phyloP scores from a whole-genome alignment of 1,140 invertebrate species.

The Agrypnia vestita region DNA sequence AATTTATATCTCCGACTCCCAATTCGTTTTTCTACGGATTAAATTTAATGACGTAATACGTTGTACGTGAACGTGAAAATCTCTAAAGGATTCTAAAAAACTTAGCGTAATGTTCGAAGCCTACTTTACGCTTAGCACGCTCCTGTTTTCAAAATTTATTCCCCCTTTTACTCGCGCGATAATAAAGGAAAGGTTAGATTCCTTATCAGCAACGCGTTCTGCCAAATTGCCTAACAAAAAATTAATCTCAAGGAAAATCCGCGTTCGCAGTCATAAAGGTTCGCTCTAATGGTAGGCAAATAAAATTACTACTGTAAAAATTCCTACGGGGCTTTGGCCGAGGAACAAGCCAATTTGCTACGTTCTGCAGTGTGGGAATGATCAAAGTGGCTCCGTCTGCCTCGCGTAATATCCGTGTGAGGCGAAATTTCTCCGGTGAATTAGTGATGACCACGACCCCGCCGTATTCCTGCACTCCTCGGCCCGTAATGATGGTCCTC shows the following conservation, averaged over 20 bases:
- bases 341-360: constrained; percentile 25
- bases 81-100: constrained; percentile 22
- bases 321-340: not conserved
- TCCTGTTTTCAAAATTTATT: constrained; percentile 49
- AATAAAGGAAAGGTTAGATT: constrained; percentile 52
- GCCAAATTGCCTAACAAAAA: constrained; percentile 47
- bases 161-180: constrained; percentile 28
- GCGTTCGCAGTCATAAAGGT: constrained; percentile 47
- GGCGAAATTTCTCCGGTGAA: not conserved
- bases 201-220: constrained; percentile 49
- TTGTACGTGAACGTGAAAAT: constrained; percentile 28
- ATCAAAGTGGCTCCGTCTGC: constrained; percentile 6
- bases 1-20: constrained; percentile 1
- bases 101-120: constrained; percentile 28
- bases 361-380: not conserved
- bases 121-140: constrained; percentile 34
- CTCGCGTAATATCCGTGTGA: not conserved
- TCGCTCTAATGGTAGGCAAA: constrained; percentile 52
- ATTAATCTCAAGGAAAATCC: constrained; percentile 30
- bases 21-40: not conserved
- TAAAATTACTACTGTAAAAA: constrained; percentile 45
- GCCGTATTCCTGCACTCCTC: not conserved
- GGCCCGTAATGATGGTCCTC: not conserved
- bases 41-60: constrained; percentile 36
- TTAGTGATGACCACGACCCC: not conserved